Base-by-base conservation (phyloP, 2,797 vertebrate species). In the Sphenopsis melanotis region DNA sequence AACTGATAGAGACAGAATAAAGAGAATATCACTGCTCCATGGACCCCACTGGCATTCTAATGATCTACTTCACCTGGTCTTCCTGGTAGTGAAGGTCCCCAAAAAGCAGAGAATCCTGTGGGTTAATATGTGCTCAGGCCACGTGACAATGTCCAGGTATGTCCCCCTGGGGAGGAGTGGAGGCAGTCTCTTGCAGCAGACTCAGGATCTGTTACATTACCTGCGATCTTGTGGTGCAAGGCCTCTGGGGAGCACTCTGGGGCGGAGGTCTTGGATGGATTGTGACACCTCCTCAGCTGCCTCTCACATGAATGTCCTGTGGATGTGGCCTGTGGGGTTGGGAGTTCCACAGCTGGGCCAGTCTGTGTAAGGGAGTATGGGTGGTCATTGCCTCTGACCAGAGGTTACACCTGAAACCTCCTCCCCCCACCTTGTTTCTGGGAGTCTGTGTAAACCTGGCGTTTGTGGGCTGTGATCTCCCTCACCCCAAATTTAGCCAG, bases 101-200 rank as follows among this genome's bases (percentile, higher is more conserved):
- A 2, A 11, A 56, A 53, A 56, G n/a, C 15, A 15, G 5, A 16
- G n/a, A 36, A 26, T 36, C 11, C 23, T 17, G 15, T 36, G 34
- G 34, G 23, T 57, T 23, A 57, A 36, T 36, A 23, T 4, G 12
- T 0, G 7, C 34, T 57, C 23, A 36, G n/a, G 16, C 9, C 32
- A 20, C 16, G n/a, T 53, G 39, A 30, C 49, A 37, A 32, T 64
- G 60, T 44, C 49, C n/a, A 55, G 32, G 26, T 30, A 36, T 36
- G 24, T 50, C 11, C 15, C 15, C 12, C 3, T 2, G 3, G 3
- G 4, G 13, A 9, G 17, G 13, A 9, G 17, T 26, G 34, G 57
- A 20, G 47, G 9, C 18, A 23, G 8, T 53, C 49, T 64, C 39
- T 44, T 24, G 20, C 16, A 44, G 24, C 16, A 53, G 39, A 20